Evolutionary conservation across 2,797 vertebrate species (phyloP).

Genomic region (Spinus olivaceus): DNA sequence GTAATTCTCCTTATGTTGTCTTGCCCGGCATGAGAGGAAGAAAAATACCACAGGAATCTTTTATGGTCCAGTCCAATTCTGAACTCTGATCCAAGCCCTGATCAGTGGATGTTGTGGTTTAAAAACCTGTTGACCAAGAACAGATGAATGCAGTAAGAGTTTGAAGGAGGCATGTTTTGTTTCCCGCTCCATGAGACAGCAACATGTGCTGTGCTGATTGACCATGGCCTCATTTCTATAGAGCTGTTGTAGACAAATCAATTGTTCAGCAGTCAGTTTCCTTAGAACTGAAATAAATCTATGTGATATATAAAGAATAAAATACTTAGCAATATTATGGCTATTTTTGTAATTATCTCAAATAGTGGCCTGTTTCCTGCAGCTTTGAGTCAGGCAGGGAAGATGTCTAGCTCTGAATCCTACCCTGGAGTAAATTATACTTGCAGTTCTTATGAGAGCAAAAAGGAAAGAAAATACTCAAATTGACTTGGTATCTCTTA

Average conservation of each 20-base stretch:
- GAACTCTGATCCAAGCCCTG: neutral
- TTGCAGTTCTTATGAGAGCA: neutral
- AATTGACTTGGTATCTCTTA: neutral
- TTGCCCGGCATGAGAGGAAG: neutral
- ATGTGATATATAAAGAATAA: neutral
- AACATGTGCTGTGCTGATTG: neutral
- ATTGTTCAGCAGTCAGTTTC: neutral
- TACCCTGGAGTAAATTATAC: neutral
- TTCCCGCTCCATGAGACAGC: neutral
- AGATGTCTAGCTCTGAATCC: neutral
- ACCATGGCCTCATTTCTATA: neutral
- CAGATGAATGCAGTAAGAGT: neutral
- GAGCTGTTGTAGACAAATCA: neutral
- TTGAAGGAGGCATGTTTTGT: neutral
- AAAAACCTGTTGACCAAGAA: neutral
- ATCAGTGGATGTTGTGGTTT: neutral
- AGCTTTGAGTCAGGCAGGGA: neutral
- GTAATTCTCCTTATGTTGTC: neutral
- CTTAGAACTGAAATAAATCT: neutral
- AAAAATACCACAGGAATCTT: neutral
- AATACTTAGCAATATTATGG: neutral
- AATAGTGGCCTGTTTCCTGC: neutral
- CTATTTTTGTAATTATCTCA: neutral
- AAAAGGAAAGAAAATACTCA: neutral
- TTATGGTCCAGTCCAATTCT: neutral